A percentile compares a stretch with the other conserved stretches of the same genome.
These are phyloP conservation scores for Ptychadena robeensis DNA, from an alignment of 2,797 vertebrate genomes.

Conservation along the genomic window DNA sequence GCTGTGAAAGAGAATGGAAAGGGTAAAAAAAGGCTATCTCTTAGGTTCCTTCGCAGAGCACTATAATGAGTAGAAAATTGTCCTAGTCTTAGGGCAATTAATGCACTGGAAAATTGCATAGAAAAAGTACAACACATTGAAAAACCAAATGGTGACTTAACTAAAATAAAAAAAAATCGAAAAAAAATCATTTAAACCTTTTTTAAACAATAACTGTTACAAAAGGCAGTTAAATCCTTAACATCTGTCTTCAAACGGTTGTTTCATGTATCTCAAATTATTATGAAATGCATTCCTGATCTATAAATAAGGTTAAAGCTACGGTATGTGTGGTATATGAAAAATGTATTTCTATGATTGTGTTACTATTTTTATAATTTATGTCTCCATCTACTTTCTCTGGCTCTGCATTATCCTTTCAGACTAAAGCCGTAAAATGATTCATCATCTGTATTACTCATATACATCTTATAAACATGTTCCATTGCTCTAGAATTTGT, in stretches of 20 bases:
- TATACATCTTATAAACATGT: conserved; percentile 50
- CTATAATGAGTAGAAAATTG: conserved; percentile 97
- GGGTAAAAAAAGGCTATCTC: conserved; percentile 80
- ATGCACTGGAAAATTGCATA: conserved; percentile 89
- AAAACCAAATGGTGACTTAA: conserved; percentile 49
- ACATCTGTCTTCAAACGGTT: too few species aligned
- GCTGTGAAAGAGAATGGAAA: conserved; percentile 70
- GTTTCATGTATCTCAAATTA: too few species aligned
- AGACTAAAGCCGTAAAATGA: conserved; percentile 19
- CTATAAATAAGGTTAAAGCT: not conserved
- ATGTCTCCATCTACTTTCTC: not conserved
- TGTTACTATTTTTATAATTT: conserved; percentile 78
- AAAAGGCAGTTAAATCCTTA: not conserved
- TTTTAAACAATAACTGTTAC: not conserved
- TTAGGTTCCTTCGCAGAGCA: conserved; percentile 88
- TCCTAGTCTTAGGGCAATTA: conserved; percentile 90
- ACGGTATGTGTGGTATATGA: too few species aligned
- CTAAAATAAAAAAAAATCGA: not conserved
- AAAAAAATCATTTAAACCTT: not conserved
- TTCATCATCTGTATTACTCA: conserved; percentile 25
- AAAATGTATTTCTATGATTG: conserved; percentile 75
- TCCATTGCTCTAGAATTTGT: conserved; percentile 57
- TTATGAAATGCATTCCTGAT: not conserved
- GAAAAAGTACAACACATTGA: conserved; percentile 82
- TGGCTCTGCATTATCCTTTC: not conserved